phyloP scores from a whole-genome alignment of 2,888 invertebrate species.

The Drosophila formosana region DNA sequence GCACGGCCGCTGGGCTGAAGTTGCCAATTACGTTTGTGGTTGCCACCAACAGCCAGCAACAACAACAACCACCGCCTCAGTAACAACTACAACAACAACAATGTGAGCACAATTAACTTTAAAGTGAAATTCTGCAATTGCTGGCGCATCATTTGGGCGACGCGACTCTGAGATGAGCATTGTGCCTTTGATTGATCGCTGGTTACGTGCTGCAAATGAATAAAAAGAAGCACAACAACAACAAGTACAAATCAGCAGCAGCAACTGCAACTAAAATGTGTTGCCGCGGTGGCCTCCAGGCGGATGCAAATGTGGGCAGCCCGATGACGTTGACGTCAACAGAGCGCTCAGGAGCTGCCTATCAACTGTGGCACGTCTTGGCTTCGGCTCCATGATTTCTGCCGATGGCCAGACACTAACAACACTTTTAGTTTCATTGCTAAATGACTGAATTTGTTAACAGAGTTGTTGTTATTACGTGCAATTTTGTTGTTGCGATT shows the following conservation, averaged over 20 bases:
- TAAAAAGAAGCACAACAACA: constrained; percentile 27
- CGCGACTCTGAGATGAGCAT: constrained; percentile 51
- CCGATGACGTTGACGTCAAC: constrained; percentile 40
- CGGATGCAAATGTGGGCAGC: constrained; percentile 72
- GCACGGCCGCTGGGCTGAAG: constrained; percentile 57
- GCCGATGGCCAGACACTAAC: constrained; percentile 70
- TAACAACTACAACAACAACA: constrained; percentile 31
- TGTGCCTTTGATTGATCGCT: constrained; percentile 74
- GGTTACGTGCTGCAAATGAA: constrained; percentile 72
- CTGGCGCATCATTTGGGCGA: constrained; percentile 69
- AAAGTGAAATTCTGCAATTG: constrained; percentile 79
- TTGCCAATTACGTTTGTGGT: constrained; percentile 69
- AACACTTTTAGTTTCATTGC: constrained; percentile 79
- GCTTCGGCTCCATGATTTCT: constrained; percentile 45
- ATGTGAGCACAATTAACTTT: constrained; percentile 69
- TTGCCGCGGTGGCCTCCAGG: constrained; percentile 55
- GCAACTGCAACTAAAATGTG: constrained; percentile 30
- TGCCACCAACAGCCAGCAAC: constrained; percentile 37
- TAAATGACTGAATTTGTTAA: constrained; percentile 79
- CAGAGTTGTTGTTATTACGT: constrained; percentile 38
- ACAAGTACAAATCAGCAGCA: constrained; percentile 20
- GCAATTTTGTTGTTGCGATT: constrained; percentile 12
- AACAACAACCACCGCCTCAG: constrained; percentile 7
- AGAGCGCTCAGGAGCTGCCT: constrained; percentile 72
- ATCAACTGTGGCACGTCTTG: constrained; percentile 58